These are phyloP conservation scores for Hydractinia symbiolongicarpus DNA, from an alignment of 30 jellyfish, hydroid and myxozoan species.

Conservation along the genomic window DNA sequence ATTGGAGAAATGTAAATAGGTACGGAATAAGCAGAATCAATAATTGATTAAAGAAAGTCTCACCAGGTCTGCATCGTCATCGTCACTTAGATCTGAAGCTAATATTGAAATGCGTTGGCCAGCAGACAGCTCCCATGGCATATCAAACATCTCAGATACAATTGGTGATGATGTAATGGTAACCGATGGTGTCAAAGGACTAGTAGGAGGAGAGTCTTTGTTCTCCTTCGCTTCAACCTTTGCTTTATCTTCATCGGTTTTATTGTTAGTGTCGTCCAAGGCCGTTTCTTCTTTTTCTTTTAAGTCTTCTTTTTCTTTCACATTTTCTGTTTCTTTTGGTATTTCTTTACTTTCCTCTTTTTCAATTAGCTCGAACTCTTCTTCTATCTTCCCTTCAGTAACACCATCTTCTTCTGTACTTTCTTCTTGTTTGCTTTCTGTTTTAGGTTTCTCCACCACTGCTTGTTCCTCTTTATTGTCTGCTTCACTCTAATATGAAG, in stretches of 20 bases:
- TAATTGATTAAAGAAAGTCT: not conserved
- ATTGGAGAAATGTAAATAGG: too few species aligned
- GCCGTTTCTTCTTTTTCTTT: not conserved
- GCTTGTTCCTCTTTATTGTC: too few species aligned
- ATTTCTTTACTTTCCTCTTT: constrained; percentile 52
- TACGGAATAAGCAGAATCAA: too few species aligned
- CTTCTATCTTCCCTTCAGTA: constrained; percentile 5
- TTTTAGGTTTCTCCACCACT: too few species aligned
- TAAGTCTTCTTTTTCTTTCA: not conserved
- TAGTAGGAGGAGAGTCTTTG: not conserved
- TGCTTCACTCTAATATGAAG: too few species aligned
- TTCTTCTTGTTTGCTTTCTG: not conserved
- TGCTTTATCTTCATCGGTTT: not conserved
- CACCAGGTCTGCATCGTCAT: constrained; percentile 15
- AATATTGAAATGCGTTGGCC: constrained; percentile 6
- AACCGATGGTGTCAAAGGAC: not conserved
- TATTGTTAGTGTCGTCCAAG: not conserved
- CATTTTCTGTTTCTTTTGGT: constrained; percentile 21
- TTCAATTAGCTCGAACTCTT: constrained; percentile 16
- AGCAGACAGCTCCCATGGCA: constrained; percentile 24
- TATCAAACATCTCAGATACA: not conserved
- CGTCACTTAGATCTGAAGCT: not conserved
- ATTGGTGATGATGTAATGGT: not conserved
- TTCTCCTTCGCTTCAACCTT: not conserved
- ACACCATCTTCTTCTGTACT: not conserved